Evolutionary conservation across 2,888 invertebrate genomes (phyloP).

Genomic region (Pseudoips prasinana): DNA sequence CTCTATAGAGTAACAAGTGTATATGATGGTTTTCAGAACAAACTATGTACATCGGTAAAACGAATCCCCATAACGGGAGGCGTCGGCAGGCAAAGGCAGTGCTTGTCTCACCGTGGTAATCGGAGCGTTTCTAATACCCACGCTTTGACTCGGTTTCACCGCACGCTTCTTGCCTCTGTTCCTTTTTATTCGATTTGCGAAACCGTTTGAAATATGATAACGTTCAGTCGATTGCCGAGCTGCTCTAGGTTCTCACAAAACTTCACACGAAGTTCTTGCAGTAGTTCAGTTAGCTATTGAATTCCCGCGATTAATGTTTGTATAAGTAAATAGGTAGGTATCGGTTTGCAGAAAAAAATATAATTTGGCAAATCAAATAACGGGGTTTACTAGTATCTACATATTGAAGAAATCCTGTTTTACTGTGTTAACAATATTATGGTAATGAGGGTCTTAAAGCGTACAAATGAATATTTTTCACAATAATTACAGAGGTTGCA

Average conservation of each 20-base stretch:
- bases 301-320: slow-evolving; percentile 59
- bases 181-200: slow-evolving; percentile 80
- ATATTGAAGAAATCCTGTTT: slow-evolving; percentile 10
- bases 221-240: slow-evolving; percentile 66
- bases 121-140: slow-evolving; percentile 82
- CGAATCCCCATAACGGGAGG: slow-evolving; percentile 11
- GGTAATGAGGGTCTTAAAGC: slow-evolving; percentile 56
- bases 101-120: slow-evolving; percentile 69
- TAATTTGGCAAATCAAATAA: background rate
- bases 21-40: background rate
- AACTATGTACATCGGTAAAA: background rate
- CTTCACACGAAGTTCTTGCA: slow-evolving; percentile 72
- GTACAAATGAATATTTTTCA: slow-evolving; percentile 77
- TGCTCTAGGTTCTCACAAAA: slow-evolving; percentile 69
- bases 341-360: slow-evolving; percentile 51
- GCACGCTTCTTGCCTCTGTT: slow-evolving; percentile 79
- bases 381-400: too few relatives aligned
- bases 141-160: slow-evolving; percentile 80
- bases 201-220: slow-evolving; percentile 81
- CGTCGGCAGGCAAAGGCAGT: slow-evolving; percentile 34
- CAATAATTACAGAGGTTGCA: slow-evolving; percentile 69
- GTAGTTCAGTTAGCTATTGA: slow-evolving; percentile 66
- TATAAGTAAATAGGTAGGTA: slow-evolving; percentile 37
- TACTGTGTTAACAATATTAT: slow-evolving; percentile 41
- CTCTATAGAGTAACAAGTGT: too few relatives aligned